Evolutionary conservation across 2,797 vertebrate species (phyloP).

Genomic region (Schizopygopsis malacanthus): DNA sequence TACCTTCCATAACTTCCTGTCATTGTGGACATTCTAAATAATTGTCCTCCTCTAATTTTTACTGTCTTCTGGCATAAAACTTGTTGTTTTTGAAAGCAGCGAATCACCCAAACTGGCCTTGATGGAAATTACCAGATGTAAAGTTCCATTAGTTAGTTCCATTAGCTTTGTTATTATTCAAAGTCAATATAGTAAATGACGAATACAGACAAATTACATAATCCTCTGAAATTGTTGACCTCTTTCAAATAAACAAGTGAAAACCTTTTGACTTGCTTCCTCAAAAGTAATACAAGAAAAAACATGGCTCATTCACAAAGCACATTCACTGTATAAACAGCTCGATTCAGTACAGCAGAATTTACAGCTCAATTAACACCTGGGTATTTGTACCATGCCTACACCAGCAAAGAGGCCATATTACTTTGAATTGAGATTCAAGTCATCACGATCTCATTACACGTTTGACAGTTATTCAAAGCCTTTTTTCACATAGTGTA

Average conservation of each 20-base stretch:
- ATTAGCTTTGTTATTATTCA: conserved; percentile 11
- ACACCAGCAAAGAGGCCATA: not conserved
- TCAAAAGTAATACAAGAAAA: not conserved
- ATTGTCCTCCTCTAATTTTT: not conserved
- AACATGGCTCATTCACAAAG: not conserved
- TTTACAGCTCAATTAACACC: conserved; percentile 3
- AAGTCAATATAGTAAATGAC: not conserved
- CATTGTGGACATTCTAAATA: not conserved
- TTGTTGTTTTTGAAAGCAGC: not conserved
- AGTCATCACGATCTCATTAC: conserved; percentile 4
- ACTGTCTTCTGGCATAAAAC: not conserved
- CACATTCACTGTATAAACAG: not conserved
- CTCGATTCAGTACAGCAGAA: not conserved
- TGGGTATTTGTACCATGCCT: not conserved
- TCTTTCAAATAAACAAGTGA: not conserved
- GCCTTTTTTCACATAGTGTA: not conserved
- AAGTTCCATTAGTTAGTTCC: not conserved
- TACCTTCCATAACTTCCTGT: not conserved
- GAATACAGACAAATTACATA: not conserved
- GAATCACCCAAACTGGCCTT: not conserved
- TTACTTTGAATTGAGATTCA: conserved; percentile 14
- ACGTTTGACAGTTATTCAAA: conserved; percentile 9
- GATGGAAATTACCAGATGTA: conserved; percentile 8
- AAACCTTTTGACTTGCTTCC: not conserved
- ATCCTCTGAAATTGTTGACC: not conserved